A percentile compares a stretch with the other conserved stretches of the same genome.
Conservation (phyloP, 2,113 vertebrate species). For the Megaptera novaeangliae region DNA sequence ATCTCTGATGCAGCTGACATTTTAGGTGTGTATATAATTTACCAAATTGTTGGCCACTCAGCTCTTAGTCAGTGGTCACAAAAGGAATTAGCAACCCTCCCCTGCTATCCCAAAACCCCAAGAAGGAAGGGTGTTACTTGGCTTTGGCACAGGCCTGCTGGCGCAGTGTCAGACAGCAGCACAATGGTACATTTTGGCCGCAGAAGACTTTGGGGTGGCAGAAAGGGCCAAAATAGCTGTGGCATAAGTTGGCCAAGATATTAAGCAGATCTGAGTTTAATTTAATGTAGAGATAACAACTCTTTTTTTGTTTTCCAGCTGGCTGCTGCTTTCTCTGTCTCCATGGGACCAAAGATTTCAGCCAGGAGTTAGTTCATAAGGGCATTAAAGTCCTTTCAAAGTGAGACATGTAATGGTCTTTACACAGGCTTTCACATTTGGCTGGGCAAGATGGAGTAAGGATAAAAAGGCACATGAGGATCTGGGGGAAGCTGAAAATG, state of each 20-base stretch:
- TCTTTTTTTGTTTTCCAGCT: constrained; percentile 59
- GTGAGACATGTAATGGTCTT: constrained; percentile 10
- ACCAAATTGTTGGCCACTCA: constrained; percentile 75
- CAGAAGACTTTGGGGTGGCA: background rate
- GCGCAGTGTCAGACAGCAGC: constrained; percentile 47
- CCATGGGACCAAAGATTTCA: constrained; percentile 55
- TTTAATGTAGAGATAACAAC: constrained; percentile 64
- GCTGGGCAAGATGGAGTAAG: background rate
- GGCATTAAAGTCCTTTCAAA: constrained; percentile 45
- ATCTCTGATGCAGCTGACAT: constrained; percentile 69
- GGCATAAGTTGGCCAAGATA: constrained; percentile 65
- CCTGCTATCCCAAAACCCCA: constrained; percentile 45
- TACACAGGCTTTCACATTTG: background rate
- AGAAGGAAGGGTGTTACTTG: constrained; percentile 68
- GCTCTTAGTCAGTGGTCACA: constrained; percentile 67
- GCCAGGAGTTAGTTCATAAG: constrained; percentile 47
- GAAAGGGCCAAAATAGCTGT: constrained; percentile 60
- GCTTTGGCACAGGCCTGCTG: constrained; percentile 27
- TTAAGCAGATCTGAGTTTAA: constrained; percentile 67
- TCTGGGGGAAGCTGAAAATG: constrained; percentile 59
- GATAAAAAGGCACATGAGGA: constrained; percentile 20
- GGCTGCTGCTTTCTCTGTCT: constrained; percentile 33
- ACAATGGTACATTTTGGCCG: constrained; percentile 48
- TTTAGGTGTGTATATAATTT: constrained; percentile 76
- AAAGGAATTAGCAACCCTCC: constrained; percentile 49